Evolutionary conservation across 2,113 vertebrate genomes (phyloP), one percentile per base, ranked within the genome.

Genomic region (Colossoma macropomum): DNA sequence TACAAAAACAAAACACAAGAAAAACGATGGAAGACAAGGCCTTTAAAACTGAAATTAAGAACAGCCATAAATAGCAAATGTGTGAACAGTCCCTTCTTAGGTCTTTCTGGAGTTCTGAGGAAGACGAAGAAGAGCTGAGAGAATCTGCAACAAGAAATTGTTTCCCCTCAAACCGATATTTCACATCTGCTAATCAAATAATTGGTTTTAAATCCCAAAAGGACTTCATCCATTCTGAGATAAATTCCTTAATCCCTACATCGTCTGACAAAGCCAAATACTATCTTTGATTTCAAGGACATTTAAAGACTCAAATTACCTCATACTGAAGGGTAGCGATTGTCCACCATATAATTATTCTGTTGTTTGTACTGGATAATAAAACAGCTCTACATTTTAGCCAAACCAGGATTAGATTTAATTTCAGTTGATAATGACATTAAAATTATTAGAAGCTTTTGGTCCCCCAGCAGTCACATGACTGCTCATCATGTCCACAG

Each of bases 381-480:
- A 28, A 13, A 54, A 10, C 48, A 28, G 27, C 50, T 52, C 48
- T 74, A 15, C 7, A 9, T 27, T 74, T 75, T 56, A 23, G 23
- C 52, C 50, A 30, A 28, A 52, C 3, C 27, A 10, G 8, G 50
- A 56, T 30, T 8, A 8, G 23, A 56, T 8, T 56, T 28, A 54
- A 27, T 28, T 54, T 28, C 72, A 56, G 13, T 41, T 27, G 38
- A 48, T 27, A 45, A 73, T 28, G 50, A 32, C 30, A 56, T 56
- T 23, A 75, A 75, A 56, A 19, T 15, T 25, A 50, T 30, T 75
- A 56, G 56, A 32, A 54, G 72, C 72, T 56, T 75, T 60, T 15
- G 8, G 30, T 23, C 52, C 52, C 38, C 30, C 54, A 34, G 54
- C 32, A 38, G 74, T 59, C 27, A 75, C 23, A 8, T 15, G 48